A percentile compares a stretch with the other conserved stretches of the same genome.
These are phyloP conservation scores for Cranoglanis bouderius DNA, from an alignment of 2,113 vertebrate species.

Conservation along the genomic window DNA sequence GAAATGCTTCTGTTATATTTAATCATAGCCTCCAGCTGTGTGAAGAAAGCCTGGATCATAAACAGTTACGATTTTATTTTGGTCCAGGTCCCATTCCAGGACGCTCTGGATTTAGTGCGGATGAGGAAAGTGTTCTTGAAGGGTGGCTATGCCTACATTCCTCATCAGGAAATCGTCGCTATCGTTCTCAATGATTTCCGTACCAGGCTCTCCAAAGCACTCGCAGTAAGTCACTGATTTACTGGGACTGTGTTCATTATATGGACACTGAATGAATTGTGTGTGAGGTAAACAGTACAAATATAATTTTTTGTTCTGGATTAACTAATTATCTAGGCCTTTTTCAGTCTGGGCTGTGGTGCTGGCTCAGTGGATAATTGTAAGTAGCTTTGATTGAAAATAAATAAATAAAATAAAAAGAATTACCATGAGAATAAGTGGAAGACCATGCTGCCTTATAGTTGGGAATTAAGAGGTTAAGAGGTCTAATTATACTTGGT, in stretches of 20 bases:
- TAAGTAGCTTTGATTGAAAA: neutral
- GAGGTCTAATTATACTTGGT: neutral
- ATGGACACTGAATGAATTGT: no score
- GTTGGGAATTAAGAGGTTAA: no score
- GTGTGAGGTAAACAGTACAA: neutral
- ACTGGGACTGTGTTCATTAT: neutral
- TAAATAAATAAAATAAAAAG: no score
- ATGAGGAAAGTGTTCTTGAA: conserved; percentile 87
- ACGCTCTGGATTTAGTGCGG: conserved; percentile 90
- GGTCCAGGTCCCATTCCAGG: conserved; percentile 87
- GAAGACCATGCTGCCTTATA: neutral
- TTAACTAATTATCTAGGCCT: neutral
- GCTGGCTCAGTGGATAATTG: neutral
- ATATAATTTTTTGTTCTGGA: no score
- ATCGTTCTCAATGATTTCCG: conserved; percentile 92
- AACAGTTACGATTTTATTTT: conserved; percentile 5
- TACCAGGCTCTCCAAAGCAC: conserved; percentile 87
- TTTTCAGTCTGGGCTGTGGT: neutral
- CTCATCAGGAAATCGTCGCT: conserved; percentile 84
- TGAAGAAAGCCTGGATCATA: neutral
- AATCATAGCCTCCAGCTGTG: conserved; percentile 7
- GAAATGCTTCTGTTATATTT: neutral
- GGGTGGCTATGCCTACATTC: conserved; percentile 85
- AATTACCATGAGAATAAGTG: neutral
- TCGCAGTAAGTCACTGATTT: conserved; percentile 83